A percentile compares a stretch with the other conserved stretches of the same genome.
These are phyloP conservation scores for Cygnus atratus DNA, from an alignment of 2,113 vertebrate genomes.

Conservation along the genomic window DNA sequence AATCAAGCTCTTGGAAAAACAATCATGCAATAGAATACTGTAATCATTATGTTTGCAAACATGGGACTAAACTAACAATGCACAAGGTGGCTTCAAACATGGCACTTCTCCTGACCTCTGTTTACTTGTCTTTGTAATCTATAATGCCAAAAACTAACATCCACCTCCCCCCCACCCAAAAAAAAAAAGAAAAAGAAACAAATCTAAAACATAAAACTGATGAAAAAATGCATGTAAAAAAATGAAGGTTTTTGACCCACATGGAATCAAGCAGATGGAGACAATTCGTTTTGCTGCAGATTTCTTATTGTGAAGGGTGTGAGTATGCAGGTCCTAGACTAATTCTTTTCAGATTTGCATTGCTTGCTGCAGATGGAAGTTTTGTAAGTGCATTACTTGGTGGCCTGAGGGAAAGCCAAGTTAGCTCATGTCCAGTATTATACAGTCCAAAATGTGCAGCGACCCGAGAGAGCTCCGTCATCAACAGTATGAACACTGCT, in stretches of 20 bases:
- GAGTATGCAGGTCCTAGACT: not conserved
- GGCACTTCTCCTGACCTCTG: not conserved
- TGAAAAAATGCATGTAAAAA: not conserved
- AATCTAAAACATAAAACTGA: not conserved
- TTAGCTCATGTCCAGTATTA: constrained; percentile 1
- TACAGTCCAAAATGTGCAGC: not conserved
- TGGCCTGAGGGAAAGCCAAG: constrained; percentile 4
- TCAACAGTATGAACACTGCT: not conserved
- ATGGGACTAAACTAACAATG: not conserved
- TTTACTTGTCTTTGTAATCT: not conserved
- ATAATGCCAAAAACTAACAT: not conserved
- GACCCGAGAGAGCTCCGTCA: not conserved
- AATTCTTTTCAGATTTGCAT: not conserved
- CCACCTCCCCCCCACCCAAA: too few species aligned
- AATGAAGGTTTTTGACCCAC: not conserved
- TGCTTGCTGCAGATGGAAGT: constrained; percentile 17
- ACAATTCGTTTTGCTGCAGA: not conserved
- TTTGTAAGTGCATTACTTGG: not conserved
- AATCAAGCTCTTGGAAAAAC: not conserved
- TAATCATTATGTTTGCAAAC: fast-evolving
- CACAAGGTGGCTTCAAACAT: not conserved
- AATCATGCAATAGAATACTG: not conserved
- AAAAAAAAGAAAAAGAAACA: not conserved
- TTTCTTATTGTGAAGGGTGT: not conserved
- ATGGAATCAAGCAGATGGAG: not conserved